These are phyloP conservation scores for Drosophila suzukii DNA, from an alignment of 1,140 invertebrate genomes.

Conservation along the genomic window DNA sequence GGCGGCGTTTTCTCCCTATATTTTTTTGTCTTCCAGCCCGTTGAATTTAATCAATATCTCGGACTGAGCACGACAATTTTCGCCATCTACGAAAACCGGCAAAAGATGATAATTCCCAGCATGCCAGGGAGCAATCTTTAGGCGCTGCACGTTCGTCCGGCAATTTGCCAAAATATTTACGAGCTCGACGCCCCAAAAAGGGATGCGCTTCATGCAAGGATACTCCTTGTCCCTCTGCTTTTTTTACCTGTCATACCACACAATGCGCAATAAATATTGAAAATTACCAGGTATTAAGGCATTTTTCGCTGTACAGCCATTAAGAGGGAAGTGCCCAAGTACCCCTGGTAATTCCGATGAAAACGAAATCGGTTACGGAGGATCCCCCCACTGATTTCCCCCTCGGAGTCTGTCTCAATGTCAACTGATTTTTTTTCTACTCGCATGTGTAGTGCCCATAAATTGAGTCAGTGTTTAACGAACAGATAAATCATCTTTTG, in stretches of 20 bases:
- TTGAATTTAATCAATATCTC: conserved; percentile 67
- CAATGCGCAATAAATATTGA: conserved; percentile 74
- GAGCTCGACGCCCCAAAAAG: conserved; percentile 68
- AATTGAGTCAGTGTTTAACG: conserved; percentile 50
- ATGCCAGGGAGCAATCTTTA: conserved; percentile 31
- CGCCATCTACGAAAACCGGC: conserved; percentile 46
- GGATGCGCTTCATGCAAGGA: conserved; percentile 42
- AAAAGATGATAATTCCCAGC: conserved; percentile 54
- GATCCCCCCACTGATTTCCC: conserved; percentile 8
- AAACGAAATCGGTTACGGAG: conserved; percentile 49
- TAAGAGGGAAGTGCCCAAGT: conserved; percentile 38
- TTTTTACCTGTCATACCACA: conserved; percentile 18
- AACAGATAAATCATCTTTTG: conserved; percentile 40
- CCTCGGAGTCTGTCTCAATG: conserved; percentile 39
- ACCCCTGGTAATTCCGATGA: conserved; percentile 57
- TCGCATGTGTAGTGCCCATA: conserved; percentile 66
- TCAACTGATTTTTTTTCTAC: conserved; percentile 40
- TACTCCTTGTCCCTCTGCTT: conserved; percentile 19
- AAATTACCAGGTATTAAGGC: conserved; percentile 57
- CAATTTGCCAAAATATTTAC: conserved; percentile 82
- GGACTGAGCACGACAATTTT: conserved; percentile 44
- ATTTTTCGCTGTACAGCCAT: conserved; percentile 45
- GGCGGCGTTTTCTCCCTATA: not conserved
- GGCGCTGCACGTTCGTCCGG: conserved; percentile 59
- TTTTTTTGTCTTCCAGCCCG: not conserved